Conservation (phyloP, 1,140 invertebrate genomes). For the Pristionchus pacificus region DNA sequence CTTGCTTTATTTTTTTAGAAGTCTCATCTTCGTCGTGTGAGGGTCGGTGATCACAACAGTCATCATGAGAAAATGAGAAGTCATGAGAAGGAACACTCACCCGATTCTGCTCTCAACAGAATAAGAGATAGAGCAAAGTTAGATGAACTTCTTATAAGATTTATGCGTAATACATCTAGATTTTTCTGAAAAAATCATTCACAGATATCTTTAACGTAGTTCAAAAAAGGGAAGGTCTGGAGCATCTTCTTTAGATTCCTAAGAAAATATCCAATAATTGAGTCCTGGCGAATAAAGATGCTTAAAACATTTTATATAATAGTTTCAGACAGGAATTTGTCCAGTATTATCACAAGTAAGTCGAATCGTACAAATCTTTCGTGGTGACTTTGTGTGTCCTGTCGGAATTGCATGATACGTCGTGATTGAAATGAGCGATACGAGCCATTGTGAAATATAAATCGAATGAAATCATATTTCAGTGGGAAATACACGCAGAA, state of each 20-base stretch:
- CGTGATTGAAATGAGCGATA: not conserved
- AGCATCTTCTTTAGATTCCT: too few species aligned
- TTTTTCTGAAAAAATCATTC: too few species aligned
- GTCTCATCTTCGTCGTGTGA: constrained; percentile 39
- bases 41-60: constrained; percentile 41
- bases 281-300: too few species aligned
- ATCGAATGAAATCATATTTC: not conserved
- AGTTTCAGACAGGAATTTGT: not conserved
- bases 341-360: not conserved
- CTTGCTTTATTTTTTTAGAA: constrained; percentile 22
- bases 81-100: constrained; percentile 28
- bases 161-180: too few species aligned
- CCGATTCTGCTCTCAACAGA: constrained; percentile 19
- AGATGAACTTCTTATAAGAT: not conserved
- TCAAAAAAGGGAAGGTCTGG: too few species aligned
- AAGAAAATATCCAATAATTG: too few species aligned
- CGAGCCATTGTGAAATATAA: not conserved
- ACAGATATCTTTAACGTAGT: too few species aligned
- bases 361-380: not conserved
- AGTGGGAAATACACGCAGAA: not conserved
- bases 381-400: not conserved
- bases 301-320: too few species aligned
- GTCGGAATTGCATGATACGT: not conserved
- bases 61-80: constrained; percentile 23
- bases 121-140: not conserved